Percentiles rank a stretch among this genome's conserved stretches.
These are phyloP conservation scores for Reinhardtius hippoglossoides DNA, from an alignment of 2,113 vertebrate genomes.

Conservation along the genomic window DNA sequence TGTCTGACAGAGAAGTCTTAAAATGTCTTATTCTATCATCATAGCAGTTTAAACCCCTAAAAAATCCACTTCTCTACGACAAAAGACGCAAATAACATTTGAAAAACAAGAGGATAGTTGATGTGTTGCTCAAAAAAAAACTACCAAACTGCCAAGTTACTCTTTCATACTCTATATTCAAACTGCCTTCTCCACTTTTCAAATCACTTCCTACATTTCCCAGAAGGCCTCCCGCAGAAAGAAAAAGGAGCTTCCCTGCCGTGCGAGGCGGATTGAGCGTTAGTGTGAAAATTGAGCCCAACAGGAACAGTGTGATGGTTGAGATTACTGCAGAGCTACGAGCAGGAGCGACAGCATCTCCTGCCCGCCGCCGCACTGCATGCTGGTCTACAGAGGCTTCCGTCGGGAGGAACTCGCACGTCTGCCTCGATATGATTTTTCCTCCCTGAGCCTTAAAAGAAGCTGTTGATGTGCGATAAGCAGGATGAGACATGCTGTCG, in stretches of 20 bases:
- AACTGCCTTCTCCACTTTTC: not conserved
- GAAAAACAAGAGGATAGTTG: no score
- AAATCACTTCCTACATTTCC: conserved; percentile 17
- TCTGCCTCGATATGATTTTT: not conserved
- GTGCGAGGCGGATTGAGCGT: not conserved
- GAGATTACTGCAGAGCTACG: not conserved
- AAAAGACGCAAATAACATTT: not conserved
- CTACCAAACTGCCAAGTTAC: no score
- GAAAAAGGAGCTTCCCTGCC: not conserved
- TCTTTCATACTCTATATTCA: not conserved
- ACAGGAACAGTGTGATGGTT: not conserved
- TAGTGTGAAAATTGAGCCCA: not conserved
- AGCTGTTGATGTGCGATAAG: conserved; percentile 32
- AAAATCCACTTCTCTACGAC: not conserved
- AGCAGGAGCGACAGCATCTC: not conserved
- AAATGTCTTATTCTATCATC: not conserved
- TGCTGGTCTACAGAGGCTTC: conserved; percentile 14
- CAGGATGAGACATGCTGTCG: not conserved
- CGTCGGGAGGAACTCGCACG: no score
- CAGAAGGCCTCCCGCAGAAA: conserved; percentile 18
- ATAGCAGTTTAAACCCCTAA: not conserved
- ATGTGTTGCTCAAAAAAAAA: no score
- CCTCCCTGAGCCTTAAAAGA: not conserved
- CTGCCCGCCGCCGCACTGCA: conserved; percentile 10
- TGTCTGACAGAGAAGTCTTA: not conserved